These are phyloP conservation scores for Caranx melampygus DNA, from an alignment of 2,113 vertebrate species.

Conservation along the genomic window DNA sequence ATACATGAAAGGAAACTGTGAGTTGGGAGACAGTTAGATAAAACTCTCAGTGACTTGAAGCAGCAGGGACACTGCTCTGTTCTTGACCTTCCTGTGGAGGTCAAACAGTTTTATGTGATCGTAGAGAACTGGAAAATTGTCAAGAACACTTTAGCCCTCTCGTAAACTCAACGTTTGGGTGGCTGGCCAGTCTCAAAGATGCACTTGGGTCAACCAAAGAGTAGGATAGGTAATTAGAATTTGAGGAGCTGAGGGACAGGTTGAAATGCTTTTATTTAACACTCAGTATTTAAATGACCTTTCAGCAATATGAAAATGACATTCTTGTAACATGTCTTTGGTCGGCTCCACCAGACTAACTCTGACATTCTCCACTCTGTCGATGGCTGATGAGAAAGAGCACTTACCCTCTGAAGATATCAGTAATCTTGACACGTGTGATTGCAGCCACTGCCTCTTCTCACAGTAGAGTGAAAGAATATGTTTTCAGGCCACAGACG, in stretches of 20 bases:
- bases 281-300: slow-evolving; percentile 51
- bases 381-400: slow-evolving; percentile 51
- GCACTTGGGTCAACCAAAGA: neutral
- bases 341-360: slow-evolving; percentile 37
- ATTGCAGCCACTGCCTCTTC: slow-evolving; percentile 62
- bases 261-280: slow-evolving; percentile 31
- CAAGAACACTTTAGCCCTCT: slow-evolving; percentile 13
- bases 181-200: neutral
- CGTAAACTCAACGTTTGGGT: neutral
- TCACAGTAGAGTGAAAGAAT: slow-evolving; percentile 33
- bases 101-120: neutral
- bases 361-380: slow-evolving; percentile 56
- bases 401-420: slow-evolving; percentile 56
- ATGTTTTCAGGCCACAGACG: slow-evolving; percentile 44
- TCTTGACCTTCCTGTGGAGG: neutral
- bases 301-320: slow-evolving; percentile 31
- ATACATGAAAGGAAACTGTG: slow-evolving; percentile 43
- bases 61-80: neutral
- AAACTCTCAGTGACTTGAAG: slow-evolving; percentile 8
- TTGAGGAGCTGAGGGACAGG: slow-evolving; percentile 16
- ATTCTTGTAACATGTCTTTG: slow-evolving; percentile 35
- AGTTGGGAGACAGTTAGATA: slow-evolving; percentile 14
- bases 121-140: neutral
- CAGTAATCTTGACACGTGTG: slow-evolving; percentile 74
- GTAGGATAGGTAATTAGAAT: slow-evolving; percentile 24